A percentile compares a stretch with the other conserved stretches of the same genome.
Evolutionary conservation across 2,797 vertebrate species (phyloP).

Genomic region (Cyprinodon diabolis): DNA sequence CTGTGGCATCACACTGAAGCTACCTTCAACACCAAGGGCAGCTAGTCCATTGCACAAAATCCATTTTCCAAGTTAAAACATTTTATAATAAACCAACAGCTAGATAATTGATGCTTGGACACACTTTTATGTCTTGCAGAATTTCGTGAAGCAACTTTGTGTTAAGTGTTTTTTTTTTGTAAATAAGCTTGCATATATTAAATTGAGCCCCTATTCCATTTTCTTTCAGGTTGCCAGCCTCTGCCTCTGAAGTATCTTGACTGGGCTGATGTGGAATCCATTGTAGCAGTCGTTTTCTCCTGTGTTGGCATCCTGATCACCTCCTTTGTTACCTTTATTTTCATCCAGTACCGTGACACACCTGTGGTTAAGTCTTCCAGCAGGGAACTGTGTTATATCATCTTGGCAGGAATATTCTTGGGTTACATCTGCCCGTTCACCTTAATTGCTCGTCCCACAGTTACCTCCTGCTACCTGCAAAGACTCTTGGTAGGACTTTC

Average conservation of each 20-base stretch:
- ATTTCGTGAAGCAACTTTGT: background rate
- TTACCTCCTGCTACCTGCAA: slow-evolving; percentile 95
- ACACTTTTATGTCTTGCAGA: background rate
- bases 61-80: background rate
- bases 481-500: slow-evolving; percentile 96
- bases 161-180: background rate
- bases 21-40: background rate
- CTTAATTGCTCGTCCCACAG: slow-evolving; percentile 91
- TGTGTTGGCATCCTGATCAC: slow-evolving; percentile 96
- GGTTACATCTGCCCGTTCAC: slow-evolving; percentile 98
- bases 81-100: background rate
- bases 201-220: slow-evolving; percentile 10
- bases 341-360: slow-evolving; percentile 97
- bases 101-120: background rate
- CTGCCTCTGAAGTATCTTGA: slow-evolving; percentile 92
- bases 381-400: slow-evolving; percentile 97
- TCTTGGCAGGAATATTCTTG: slow-evolving; percentile 95
- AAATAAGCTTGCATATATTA: background rate
- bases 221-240: slow-evolving; percentile 86
- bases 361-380: slow-evolving; percentile 99
- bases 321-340: slow-evolving; percentile 97
- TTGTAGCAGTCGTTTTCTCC: slow-evolving; percentile 95
- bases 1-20: background rate
- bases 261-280: slow-evolving; percentile 96
- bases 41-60: background rate